Base-by-base conservation (phyloP, 2,888 invertebrate species). In the Agrochola macilenta region DNA sequence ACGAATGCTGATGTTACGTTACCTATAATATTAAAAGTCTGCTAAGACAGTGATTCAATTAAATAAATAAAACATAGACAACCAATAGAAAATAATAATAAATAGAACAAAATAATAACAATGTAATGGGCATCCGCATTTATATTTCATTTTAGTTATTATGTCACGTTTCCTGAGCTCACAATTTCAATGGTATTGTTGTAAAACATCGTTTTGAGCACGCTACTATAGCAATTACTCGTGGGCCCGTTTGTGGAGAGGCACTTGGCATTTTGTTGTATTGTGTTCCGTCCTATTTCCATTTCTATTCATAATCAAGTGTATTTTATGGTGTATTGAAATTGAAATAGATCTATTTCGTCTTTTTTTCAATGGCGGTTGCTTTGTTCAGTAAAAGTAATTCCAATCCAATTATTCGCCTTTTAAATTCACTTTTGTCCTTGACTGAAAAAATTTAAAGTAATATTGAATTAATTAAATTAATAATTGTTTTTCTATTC, bases 401-500 rank as follows among this genome's bases (percentile, higher is more conserved):
- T 57, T 73, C 11, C n/a, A n/a, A n/a, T 54, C 54, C 17, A n/a
- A 61, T 70, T 9, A 49, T 57, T 11, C 5, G 20, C 0, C 39
- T 39, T 9, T 7, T 14, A 23, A 68, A 43, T 69, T n/a, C 2
- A 30, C 3, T 43, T 46, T 35, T 72, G 8, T 35, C 26, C 23
- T 54, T 26, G 26, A 80, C 1, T 35, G 26, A 26, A 46, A 12
- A 61, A 4, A 8, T 54, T 14, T 17, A 14, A 35, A 26, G 30
- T 46, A 39, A 30, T 77, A 26, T 23, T 9, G 26, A 52, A 3
- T 57, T 17, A 0, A 39, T 57, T 3, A n/a, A 57, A 39, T 30
- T 49, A 52, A 49, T 61, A 39, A 57, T 71, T 2, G 2, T 57
- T 58, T 54, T 78, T 76, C 76, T 77, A 83, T 86, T 90, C 86